Conservation (phyloP, 2,113 vertebrate species). For the Mesoclemmys tuberculata region DNA sequence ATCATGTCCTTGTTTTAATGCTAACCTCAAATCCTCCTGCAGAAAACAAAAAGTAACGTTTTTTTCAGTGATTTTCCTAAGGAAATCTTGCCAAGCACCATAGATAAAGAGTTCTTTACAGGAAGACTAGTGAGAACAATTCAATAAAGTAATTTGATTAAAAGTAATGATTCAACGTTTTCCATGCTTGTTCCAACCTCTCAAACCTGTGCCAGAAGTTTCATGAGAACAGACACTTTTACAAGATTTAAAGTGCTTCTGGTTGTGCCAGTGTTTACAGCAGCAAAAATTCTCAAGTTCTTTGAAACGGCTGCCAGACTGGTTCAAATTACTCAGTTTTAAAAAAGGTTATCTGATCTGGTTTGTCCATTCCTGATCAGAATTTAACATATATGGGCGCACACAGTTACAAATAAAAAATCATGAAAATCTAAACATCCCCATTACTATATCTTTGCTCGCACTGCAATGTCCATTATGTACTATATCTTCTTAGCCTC, state of each 20-base stretch:
- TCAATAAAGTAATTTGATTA: not conserved
- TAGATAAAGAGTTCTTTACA: not conserved
- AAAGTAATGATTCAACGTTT: not conserved
- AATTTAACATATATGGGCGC: not conserved
- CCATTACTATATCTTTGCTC: not conserved
- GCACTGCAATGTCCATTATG: slow-evolving; percentile 20
- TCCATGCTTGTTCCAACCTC: not conserved
- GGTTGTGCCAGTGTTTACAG: slow-evolving; percentile 3
- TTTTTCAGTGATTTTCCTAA: not conserved
- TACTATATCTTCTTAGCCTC: not conserved
- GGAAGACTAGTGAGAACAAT: not conserved
- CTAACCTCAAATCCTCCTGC: slow-evolving; percentile 88
- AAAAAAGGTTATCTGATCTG: not conserved
- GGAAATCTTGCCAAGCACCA: not conserved
- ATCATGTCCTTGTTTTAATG: slow-evolving; percentile 83
- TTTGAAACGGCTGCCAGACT: not conserved
- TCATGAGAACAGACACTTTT: not conserved
- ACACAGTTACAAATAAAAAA: slow-evolving; percentile 15
- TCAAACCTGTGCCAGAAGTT: not conserved
- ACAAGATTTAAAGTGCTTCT: not conserved
- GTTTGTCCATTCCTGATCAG: not conserved
- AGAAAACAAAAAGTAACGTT: not conserved
- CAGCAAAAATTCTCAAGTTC: no score
- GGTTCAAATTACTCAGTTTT: not conserved
- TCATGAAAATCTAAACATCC: not conserved